phyloP scores from a whole-genome alignment of 1,140 invertebrate species.

The Oryctes rhinoceros region DNA sequence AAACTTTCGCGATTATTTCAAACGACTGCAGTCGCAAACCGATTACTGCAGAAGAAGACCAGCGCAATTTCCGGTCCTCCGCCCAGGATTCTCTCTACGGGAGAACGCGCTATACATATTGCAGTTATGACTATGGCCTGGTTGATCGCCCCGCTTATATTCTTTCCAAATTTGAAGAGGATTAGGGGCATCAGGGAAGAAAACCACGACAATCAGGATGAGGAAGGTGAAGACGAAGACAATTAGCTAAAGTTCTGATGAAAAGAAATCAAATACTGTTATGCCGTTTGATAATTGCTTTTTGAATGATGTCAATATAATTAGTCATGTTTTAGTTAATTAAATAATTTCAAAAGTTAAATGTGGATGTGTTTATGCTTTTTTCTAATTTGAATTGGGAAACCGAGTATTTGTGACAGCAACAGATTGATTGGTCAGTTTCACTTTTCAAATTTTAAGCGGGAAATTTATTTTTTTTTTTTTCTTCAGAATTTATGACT shows the following conservation, averaged over 20 bases:
- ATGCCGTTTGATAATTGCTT: too few species aligned
- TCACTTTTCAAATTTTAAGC: not conserved
- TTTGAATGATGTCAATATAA: too few species aligned
- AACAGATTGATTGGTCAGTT: too few species aligned
- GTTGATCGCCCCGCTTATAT: not conserved
- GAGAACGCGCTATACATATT: not conserved
- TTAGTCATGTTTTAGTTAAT: not conserved
- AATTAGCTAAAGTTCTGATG: not conserved
- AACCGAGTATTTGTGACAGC: not conserved
- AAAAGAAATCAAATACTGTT: too few species aligned
- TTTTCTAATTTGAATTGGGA: not conserved
- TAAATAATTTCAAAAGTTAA: not conserved
- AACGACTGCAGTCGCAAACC: not conserved
- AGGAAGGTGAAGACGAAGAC: not conserved
- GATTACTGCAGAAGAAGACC: not conserved
- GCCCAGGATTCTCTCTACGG: not conserved
- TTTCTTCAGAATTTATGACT: too few species aligned
- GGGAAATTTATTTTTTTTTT: too few species aligned
- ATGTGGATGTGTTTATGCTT: too few species aligned
- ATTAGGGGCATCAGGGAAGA: not conserved
- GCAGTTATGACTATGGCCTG: not conserved
- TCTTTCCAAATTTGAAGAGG: not conserved
- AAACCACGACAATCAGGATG: not conserved
- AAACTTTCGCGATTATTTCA: not conserved
- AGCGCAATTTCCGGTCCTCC: not conserved